Evolutionary conservation across 2,113 vertebrate genomes (phyloP).

Genomic region (Oostethus manadensis): DNA sequence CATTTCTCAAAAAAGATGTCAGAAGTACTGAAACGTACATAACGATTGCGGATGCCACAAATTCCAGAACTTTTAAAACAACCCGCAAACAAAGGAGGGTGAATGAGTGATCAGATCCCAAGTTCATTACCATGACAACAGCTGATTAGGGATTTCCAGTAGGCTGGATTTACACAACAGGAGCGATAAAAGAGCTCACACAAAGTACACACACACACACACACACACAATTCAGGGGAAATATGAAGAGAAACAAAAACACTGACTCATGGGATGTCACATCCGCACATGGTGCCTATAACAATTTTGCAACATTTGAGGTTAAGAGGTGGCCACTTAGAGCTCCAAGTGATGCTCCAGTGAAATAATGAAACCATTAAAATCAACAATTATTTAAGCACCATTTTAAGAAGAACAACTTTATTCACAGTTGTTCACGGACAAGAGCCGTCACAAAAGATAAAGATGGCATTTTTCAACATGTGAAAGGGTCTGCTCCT

Average conservation of each 20-base stretch:
- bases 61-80: slow-evolving; percentile 55
- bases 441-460: too few species aligned
- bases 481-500: too few species aligned
- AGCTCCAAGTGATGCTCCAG: not conserved
- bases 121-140: slow-evolving; percentile 65
- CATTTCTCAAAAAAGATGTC: not conserved
- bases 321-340: too few species aligned
- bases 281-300: not conserved
- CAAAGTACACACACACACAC: slow-evolving; percentile 6
- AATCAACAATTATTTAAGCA: too few species aligned
- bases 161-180: slow-evolving; percentile 57
- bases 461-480: too few species aligned
- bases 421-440: too few species aligned
- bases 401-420: too few species aligned
- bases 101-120: slow-evolving; percentile 47
- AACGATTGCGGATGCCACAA: slow-evolving; percentile 25
- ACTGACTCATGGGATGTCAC: not conserved
- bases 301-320: not conserved
- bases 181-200: slow-evolving; percentile 3
- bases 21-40: not conserved
- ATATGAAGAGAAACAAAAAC: not conserved
- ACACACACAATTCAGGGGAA: slow-evolving; percentile 6
- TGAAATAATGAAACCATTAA: too few species aligned
- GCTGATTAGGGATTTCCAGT: slow-evolving; percentile 64
- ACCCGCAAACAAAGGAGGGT: slow-evolving; percentile 57